Evolutionary conservation across 2,888 invertebrate species (phyloP).

Genomic region (Brachycybe producta): DNA sequence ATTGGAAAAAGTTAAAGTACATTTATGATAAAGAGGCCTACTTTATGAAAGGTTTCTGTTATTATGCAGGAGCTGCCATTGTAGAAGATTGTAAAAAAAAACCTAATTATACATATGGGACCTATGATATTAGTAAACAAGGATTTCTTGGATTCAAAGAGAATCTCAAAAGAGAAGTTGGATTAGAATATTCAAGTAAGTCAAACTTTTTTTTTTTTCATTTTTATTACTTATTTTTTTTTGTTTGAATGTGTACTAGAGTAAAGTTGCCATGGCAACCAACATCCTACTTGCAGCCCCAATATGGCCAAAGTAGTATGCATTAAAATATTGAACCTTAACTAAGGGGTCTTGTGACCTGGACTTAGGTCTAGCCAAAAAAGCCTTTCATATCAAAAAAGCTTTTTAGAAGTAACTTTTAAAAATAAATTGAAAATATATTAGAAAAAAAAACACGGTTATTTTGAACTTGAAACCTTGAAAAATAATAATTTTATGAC

Average conservation of each 20-base stretch:
- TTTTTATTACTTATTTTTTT: not conserved
- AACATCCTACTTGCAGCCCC: too few species aligned
- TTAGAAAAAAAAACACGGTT: too few species aligned
- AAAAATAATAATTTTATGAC: too few species aligned
- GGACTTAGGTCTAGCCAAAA: too few species aligned
- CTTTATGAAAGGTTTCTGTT: slow-evolving; percentile 53
- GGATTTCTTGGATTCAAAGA: slow-evolving; percentile 48
- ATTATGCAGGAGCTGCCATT: slow-evolving; percentile 58
- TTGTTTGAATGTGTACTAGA: not conserved
- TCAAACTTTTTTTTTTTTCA: slow-evolving; percentile 23
- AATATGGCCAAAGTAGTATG: too few species aligned
- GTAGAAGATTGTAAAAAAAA: slow-evolving; percentile 43
- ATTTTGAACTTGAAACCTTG: too few species aligned
- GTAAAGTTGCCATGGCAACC: not conserved
- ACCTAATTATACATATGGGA: slow-evolving; percentile 37
- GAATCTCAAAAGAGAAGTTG: slow-evolving; percentile 42
- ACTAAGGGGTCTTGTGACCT: too few species aligned
- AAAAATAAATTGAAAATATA: too few species aligned
- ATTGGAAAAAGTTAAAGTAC: slow-evolving; percentile 57
- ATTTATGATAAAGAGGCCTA: slow-evolving; percentile 64
- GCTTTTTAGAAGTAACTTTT: too few species aligned
- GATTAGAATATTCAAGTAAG: slow-evolving; percentile 57
- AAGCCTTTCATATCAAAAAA: too few species aligned
- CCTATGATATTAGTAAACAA: slow-evolving; percentile 48
- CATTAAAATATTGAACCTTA: too few species aligned